These are phyloP conservation scores for Sphinx pinastri DNA, from an alignment of 2,888 invertebrate species.

Conservation along the genomic window DNA sequence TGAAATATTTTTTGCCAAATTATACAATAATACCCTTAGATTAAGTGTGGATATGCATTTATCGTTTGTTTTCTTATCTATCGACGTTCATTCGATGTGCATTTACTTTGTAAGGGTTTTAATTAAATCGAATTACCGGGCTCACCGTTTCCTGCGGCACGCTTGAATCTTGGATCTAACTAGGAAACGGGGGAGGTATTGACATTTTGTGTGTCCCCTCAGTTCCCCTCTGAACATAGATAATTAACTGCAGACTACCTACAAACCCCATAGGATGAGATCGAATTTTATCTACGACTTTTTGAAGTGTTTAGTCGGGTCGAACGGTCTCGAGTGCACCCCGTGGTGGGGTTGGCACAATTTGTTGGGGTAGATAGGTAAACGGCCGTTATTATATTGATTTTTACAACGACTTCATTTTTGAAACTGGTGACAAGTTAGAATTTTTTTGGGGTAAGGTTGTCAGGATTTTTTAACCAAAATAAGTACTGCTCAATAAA, in stretches of 20 bases:
- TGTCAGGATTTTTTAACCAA: too few relatives aligned
- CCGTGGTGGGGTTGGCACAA: conserved; percentile 72
- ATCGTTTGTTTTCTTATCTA: conserved; percentile 16
- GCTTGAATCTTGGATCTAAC: conserved; percentile 60
- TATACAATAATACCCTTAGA: too few relatives aligned
- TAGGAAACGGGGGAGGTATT: conserved; percentile 64
- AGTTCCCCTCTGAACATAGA: conserved; percentile 68
- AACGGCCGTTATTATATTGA: conserved; percentile 80
- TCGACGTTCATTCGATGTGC: conserved; percentile 50
- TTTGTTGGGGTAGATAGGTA: conserved; percentile 76
- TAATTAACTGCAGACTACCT: conserved; percentile 82
- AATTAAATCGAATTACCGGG: conserved; percentile 79
- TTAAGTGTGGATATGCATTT: background rate
- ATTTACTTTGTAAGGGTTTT: conserved; percentile 65
- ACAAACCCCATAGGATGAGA: conserved; percentile 61
- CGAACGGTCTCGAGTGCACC: conserved; percentile 56
- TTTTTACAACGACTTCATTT: conserved; percentile 70
- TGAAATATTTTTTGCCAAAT: too few relatives aligned
- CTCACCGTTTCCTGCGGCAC: conserved; percentile 65
- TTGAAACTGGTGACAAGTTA: conserved; percentile 24
- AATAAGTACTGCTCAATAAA: too few relatives aligned
- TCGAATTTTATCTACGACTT: conserved; percentile 77
- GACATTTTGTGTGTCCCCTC: conserved; percentile 68
- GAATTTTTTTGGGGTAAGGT: background rate
- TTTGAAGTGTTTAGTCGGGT: conserved; percentile 68